Evolutionary conservation across 2,888 invertebrate species (phyloP), one percentile per base, ranked within the genome.

Genomic region (Poecilobothrus nobilitatus): DNA sequence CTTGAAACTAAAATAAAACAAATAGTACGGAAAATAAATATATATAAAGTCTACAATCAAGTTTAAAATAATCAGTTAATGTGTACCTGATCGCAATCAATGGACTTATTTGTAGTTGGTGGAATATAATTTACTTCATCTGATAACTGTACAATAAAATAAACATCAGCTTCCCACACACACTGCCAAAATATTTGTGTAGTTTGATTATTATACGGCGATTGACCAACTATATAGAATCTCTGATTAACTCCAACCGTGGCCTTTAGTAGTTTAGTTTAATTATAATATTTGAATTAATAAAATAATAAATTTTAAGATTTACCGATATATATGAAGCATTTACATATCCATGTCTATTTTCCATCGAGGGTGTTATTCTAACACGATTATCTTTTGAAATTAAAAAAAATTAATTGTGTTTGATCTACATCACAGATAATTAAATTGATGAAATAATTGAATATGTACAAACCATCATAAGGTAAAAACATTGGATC

Each of bases 271-370:
- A n/a, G n/a, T 66, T 27, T 8, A 65, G n/a, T 63, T 34, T 61
- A 66, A 44, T 27, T 27, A 65, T 66, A 62, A 22, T 27, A 37
- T 37, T 37, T 37, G 9, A n/a, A n/a, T n/a, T 5, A 37, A 37
- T 37, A 44, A 41, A 68, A 53, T 66, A 41, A 6, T 20, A 64
- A 63, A 27, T 4, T 27, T 5, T 4, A 63, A 20, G 18, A 71
- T 74, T 79, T 79, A 94, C 94, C 75, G 92, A 91, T 71, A 96
- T 88, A 77, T 94, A 92, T 3, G 94, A 95, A 1, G 95, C 95
- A 83, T 96, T 96, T 73, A 96, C 91, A 76, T 96, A 97, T 18
- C 96, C 96, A 76, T 87, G 87, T 68, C 90, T 89, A 82, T 97
- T 96, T 74, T 87, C 87, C 76, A 90, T 89, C 12, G 89, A 87